A percentile compares a stretch with the other conserved stretches of the same genome.
Conservation (phyloP, 2,888 invertebrate species). For the Drosophila recens region DNA sequence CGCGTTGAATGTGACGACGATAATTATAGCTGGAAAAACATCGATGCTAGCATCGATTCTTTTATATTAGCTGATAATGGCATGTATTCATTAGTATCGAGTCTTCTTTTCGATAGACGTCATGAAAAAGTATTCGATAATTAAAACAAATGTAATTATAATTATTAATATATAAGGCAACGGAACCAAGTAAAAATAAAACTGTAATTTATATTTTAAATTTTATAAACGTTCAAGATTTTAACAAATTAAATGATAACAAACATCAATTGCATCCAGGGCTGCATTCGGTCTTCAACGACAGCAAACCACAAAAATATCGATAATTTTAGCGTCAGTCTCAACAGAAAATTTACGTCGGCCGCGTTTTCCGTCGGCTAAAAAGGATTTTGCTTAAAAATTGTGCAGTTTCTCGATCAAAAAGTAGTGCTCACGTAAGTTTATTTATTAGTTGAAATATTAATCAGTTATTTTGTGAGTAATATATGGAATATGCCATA, state of each 20-base stretch:
- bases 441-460: slow-evolving; percentile 1
- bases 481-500: neutral
- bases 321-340: slow-evolving; percentile 57
- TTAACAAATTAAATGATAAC: neutral
- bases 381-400: slow-evolving; percentile 32
- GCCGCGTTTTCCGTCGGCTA: slow-evolving; percentile 60
- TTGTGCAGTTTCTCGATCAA: slow-evolving; percentile 39
- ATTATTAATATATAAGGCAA: neutral
- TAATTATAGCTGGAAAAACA: too few species aligned
- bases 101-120: slow-evolving; percentile 11
- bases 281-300: slow-evolving; percentile 13
- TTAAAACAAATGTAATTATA: neutral
- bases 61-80: too few species aligned
- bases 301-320: slow-evolving; percentile 32
- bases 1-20: too few species aligned
- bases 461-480: neutral
- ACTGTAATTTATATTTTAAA: neutral
- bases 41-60: too few species aligned
- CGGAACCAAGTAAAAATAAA: neutral
- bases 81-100: neutral
- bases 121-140: slow-evolving; percentile 17
- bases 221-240: neutral
- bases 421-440: slow-evolving; percentile 46
- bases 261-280: neutral
- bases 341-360: slow-evolving; percentile 49